These are phyloP conservation scores for Keiferia lycopersicella DNA, from an alignment of 2,888 invertebrate genomes.

Conservation along the genomic window DNA sequence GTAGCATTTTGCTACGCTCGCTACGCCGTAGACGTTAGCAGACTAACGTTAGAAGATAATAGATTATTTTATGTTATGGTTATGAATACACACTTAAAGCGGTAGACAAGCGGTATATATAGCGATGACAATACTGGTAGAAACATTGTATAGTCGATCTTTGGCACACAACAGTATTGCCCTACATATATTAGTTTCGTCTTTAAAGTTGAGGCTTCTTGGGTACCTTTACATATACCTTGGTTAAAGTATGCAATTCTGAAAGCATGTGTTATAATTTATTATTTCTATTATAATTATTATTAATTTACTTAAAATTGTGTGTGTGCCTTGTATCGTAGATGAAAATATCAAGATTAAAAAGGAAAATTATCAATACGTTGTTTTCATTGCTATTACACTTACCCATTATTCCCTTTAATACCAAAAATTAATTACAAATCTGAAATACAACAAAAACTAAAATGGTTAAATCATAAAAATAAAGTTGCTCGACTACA, in stretches of 20 bases:
- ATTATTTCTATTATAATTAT: constrained; percentile 71
- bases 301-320: constrained; percentile 80
- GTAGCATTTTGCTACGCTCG: not conserved
- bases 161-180: constrained; percentile 47
- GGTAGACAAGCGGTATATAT: constrained; percentile 10
- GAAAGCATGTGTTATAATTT: constrained; percentile 74
- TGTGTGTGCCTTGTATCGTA: constrained; percentile 87
- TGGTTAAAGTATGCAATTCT: constrained; percentile 63
- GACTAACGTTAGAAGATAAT: not conserved
- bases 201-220: constrained; percentile 59
- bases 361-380: constrained; percentile 77
- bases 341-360: constrained; percentile 84
- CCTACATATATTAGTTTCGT: constrained; percentile 55
- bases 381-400: constrained; percentile 52
- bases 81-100: constrained; percentile 2
- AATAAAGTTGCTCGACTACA: too few relatives aligned
- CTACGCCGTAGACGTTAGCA: constrained; percentile 30
- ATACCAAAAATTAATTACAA: too few relatives aligned
- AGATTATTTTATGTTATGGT: too few relatives aligned
- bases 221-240: constrained; percentile 51
- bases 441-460: too few relatives aligned
- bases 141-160: constrained; percentile 35
- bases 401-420: too few relatives aligned
- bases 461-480: too few relatives aligned
- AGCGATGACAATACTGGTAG: constrained; percentile 52